A percentile compares a stretch with the other conserved stretches of the same genome.
phyloP scores from a whole-genome alignment of 2,888 invertebrate species.

The Boloria euphrosyne region DNA sequence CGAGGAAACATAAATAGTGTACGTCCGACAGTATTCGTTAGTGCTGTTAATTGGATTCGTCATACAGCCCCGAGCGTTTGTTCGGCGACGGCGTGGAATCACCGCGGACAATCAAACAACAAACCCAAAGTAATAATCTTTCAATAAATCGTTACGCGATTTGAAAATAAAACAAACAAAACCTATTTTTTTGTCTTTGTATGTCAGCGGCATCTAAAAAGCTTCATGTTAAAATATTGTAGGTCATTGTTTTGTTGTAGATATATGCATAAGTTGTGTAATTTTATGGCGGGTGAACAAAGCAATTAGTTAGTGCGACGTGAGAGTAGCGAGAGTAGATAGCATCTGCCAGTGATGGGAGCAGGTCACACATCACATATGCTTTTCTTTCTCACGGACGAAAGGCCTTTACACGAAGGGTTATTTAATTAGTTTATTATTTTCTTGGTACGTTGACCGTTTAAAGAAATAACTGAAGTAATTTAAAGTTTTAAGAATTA shows the following conservation, averaged over 20 bases:
- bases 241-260: constrained; percentile 60
- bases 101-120: constrained; percentile 25
- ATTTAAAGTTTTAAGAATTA: no score
- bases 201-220: constrained; percentile 14
- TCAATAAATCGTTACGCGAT: constrained; percentile 13
- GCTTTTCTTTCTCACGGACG: constrained; percentile 42
- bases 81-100: constrained; percentile 41
- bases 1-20: constrained; percentile 77
- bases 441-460: neutral
- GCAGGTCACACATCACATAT: constrained; percentile 43
- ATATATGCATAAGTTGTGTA: constrained; percentile 61
- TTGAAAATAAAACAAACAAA: constrained; percentile 8
- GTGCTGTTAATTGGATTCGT: constrained; percentile 76
- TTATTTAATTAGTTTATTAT: neutral
- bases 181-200: neutral
- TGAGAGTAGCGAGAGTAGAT: constrained; percentile 63
- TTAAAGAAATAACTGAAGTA: no score
- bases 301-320: constrained; percentile 71
- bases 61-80: constrained; percentile 61
- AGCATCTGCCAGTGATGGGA: constrained; percentile 41
- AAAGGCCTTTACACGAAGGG: constrained; percentile 23
- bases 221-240: constrained; percentile 27
- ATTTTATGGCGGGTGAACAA: constrained; percentile 69
- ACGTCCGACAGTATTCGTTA: constrained; percentile 71
- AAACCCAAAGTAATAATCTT: constrained; percentile 37